A percentile compares a stretch with the other conserved stretches of the same genome.
Evolutionary conservation across 1,140 invertebrate species (phyloP).

Genomic region (Drosophila trapezifrons): DNA sequence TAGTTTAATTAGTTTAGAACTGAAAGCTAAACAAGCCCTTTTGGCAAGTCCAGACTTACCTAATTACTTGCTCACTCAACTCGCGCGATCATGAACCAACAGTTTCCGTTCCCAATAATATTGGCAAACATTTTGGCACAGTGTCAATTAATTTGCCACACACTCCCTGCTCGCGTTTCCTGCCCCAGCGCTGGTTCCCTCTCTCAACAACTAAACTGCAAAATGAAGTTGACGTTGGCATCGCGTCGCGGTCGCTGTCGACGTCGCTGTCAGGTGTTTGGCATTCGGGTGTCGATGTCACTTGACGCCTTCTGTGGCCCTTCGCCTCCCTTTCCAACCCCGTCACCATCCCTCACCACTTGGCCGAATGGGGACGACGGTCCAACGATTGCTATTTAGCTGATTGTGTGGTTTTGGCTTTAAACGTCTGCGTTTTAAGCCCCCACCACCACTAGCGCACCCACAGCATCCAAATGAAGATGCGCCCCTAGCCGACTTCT

Average conservation of each 20-base stretch:
- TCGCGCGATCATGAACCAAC: slow-evolving; percentile 53
- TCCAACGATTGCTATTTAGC: slow-evolving; percentile 70
- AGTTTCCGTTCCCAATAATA: slow-evolving; percentile 67
- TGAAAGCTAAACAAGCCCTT: slow-evolving; percentile 8
- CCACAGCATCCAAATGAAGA: slow-evolving; percentile 21
- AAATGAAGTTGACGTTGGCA: slow-evolving; percentile 66
- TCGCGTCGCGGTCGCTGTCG: slow-evolving; percentile 33
- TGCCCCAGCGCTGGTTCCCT: slow-evolving; percentile 17
- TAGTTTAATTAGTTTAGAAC: slow-evolving; percentile 38
- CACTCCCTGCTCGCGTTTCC: slow-evolving; percentile 28
- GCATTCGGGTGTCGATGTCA: slow-evolving; percentile 64
- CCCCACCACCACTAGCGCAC: neutral
- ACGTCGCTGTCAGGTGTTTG: slow-evolving; percentile 56
- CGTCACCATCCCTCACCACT: slow-evolving; percentile 9
- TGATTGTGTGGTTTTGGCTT: slow-evolving; percentile 73
- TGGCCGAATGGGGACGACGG: slow-evolving; percentile 28
- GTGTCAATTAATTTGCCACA: slow-evolving; percentile 73
- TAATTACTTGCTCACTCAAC: slow-evolving; percentile 32
- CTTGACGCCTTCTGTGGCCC: slow-evolving; percentile 42
- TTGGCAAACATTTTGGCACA: slow-evolving; percentile 67
- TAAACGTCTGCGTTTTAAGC: slow-evolving; percentile 43
- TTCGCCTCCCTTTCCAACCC: neutral
- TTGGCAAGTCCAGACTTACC: neutral
- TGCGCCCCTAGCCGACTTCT: slow-evolving; percentile 10
- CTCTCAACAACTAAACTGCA: slow-evolving; percentile 66